These are phyloP conservation scores for Acrobasis suavella DNA, from an alignment of 2,888 invertebrate genomes.

Conservation along the genomic window DNA sequence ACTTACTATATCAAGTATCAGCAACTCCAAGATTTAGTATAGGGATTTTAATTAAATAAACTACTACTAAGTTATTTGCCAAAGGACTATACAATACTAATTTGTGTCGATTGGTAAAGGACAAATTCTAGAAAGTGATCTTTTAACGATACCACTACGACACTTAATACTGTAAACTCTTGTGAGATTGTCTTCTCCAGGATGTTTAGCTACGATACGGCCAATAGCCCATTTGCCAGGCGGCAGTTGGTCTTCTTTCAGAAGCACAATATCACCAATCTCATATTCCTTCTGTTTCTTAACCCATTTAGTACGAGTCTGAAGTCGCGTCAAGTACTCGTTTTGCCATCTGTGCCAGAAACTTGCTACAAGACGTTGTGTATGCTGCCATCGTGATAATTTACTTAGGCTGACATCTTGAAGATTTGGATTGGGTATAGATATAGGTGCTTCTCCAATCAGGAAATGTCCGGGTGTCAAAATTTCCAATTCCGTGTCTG, in stretches of 20 bases:
- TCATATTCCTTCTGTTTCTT: constrained; percentile 29
- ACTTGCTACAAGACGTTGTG: constrained; percentile 33
- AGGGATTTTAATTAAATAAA: no score
- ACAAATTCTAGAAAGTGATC: constrained; percentile 1
- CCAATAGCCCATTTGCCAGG: constrained; percentile 26
- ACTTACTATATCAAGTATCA: no score
- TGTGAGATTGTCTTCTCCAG: constrained; percentile 23
- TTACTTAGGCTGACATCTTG: constrained; percentile 23
- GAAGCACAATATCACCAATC: constrained; percentile 32
- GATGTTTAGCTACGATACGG: constrained; percentile 22
- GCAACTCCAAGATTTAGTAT: no score
- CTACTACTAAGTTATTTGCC: no score
- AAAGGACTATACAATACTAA: no score
- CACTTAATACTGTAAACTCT: constrained; percentile 26
- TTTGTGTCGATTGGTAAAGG: no score
- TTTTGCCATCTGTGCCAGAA: constrained; percentile 35
- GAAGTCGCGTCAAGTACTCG: constrained; percentile 34
- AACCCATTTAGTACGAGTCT: constrained; percentile 35
- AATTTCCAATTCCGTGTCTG: constrained; percentile 14
- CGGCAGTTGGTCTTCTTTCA: constrained; percentile 22
- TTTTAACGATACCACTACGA: neutral
- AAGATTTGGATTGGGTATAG: constrained; percentile 29
- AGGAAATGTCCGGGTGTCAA: constrained; percentile 41
- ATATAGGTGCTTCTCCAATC: constrained; percentile 32
- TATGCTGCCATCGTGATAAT: constrained; percentile 35